Evolutionary conservation across 1,140 invertebrate genomes (phyloP).

Genomic region (Papilio dardanus): DNA sequence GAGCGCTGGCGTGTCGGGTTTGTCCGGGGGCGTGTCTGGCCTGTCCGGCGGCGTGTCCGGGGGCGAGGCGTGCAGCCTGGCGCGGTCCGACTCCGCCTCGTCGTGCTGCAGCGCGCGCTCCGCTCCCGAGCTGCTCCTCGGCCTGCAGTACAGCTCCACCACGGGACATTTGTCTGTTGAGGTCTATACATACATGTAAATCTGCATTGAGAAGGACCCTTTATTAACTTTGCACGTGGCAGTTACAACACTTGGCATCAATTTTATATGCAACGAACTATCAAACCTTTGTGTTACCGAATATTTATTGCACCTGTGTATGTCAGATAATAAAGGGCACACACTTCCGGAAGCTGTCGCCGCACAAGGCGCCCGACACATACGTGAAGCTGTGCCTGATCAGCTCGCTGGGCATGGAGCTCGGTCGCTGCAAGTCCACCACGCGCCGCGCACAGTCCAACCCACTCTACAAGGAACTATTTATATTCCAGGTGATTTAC

Average conservation of each 20-base stretch:
- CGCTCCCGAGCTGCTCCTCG: conserved; percentile 94
- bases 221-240: no score
- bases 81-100: conserved; percentile 94
- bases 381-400: conserved; percentile 96
- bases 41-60: conserved; percentile 42
- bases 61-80: conserved; percentile 89
- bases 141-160: conserved; percentile 95
- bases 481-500: conserved; percentile 97
- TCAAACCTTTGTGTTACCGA: no score
- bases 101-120: conserved; percentile 95
- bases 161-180: conserved; percentile 96
- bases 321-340: conserved; percentile 91
- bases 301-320: no score
- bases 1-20: conserved; percentile 50
- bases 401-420: conserved; percentile 95
- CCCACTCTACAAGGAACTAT: conserved; percentile 97
- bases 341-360: conserved; percentile 91
- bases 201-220: conserved; percentile 24
- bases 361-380: conserved; percentile 93
- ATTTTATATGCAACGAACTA: no score
- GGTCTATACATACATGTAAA: conserved; percentile 72
- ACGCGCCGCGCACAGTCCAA: conserved; percentile 95
- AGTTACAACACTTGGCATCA: no score
- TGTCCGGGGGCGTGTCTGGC: neutral
- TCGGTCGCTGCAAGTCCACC: conserved; percentile 95